Base-by-base conservation (phyloP, 2,113 vertebrate genomes). In the Genyomyrus donnyi region DNA sequence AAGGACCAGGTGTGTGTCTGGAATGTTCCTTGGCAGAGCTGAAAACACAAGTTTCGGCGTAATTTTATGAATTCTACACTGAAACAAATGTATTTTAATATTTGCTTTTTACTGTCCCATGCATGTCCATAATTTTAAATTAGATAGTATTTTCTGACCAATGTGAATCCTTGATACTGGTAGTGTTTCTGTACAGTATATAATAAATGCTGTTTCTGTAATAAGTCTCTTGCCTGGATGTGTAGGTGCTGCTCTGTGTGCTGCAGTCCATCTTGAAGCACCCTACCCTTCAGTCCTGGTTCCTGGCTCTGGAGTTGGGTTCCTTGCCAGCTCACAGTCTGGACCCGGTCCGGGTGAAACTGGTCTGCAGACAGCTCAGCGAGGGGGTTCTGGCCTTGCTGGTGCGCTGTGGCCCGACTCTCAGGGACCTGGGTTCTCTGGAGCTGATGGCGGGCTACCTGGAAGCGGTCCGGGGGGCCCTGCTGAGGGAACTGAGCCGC, bases 261-360 rank as follows among this genome's bases (percentile, higher is more conserved):
- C 93, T 98, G 0, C 9, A 62, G 66, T 92, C 96, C 88, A 83
- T 97, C 94, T 97, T 99, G 91, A 96, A 94, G 56, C 97, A 99
- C 84, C 97, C 98, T 0, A 96, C 93, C 0, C 46, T 99, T 93
- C 95, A 97, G 92, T 96, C 94, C 93, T 99, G 98, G 98, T 99
- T 97, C 92, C 94, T 99, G 93, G 97, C 97, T 88, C 88, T 97
- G 94, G 97, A 99, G 77, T 93, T 92, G 52, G 93, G 91, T 89
- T 92, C 93, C 3, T 45, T 97, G 3, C 98, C 97, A 0, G 93
- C 95, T 0, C 96, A 97, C 88, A 92, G 88, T 4, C 95, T 99
- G 90, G 97, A 96, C 90, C 96, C 97, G 0, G 56, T 97, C 83
- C 92, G 93, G 0, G 95, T 97, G 42, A 98, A 97, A 92, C 94